Evolutionary conservation across 2,113 vertebrate species (phyloP).

Genomic region (Phalacrocorax carbo): DNA sequence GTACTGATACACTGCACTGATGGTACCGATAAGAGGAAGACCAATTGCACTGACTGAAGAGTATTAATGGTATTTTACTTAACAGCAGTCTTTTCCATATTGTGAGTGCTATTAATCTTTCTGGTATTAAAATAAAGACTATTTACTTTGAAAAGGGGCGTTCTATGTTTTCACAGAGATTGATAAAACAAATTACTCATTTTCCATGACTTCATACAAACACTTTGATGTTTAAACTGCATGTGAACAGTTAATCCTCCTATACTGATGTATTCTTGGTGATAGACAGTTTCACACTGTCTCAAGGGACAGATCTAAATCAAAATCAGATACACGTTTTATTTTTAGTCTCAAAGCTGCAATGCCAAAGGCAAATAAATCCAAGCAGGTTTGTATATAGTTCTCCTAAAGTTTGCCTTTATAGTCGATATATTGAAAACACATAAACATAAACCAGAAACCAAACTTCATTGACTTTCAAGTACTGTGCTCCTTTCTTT

Average conservation of each 20-base stretch:
- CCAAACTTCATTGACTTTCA: not conserved
- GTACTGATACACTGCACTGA: slow-evolving; percentile 22
- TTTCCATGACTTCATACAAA: slow-evolving; percentile 68
- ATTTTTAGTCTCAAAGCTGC: slow-evolving; percentile 64
- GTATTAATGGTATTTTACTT: slow-evolving; percentile 51
- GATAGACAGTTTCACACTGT: slow-evolving; percentile 27
- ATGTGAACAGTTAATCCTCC: slow-evolving; percentile 72
- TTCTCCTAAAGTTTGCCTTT: slow-evolving; percentile 51
- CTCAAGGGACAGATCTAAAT: slow-evolving; percentile 59
- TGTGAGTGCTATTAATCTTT: slow-evolving; percentile 43
- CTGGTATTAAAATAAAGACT: slow-evolving; percentile 58
- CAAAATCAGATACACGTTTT: slow-evolving; percentile 63
- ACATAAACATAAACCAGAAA: slow-evolving; percentile 42
- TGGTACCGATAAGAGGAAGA: slow-evolving; percentile 26
- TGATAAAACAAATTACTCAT: slow-evolving; percentile 69
- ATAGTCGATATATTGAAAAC: slow-evolving; percentile 54
- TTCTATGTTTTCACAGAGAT: slow-evolving; percentile 52
- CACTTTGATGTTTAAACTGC: slow-evolving; percentile 65
- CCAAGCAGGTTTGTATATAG: slow-evolving; percentile 45
- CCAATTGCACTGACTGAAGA: not conserved
- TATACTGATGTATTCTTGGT: slow-evolving; percentile 53
- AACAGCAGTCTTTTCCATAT: slow-evolving; percentile 16
- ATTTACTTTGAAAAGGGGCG: slow-evolving; percentile 55
- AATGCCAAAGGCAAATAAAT: slow-evolving; percentile 65
- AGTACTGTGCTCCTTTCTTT: slow-evolving; percentile 3